These are phyloP conservation scores for Xenopus tropicalis DNA, from an alignment of 2,113 vertebrate species.

Conservation along the genomic window UCB_Xtro_10.0 CM004449.2:114444501-114445000, in stretches of 20 bases:
- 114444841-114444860: too few species aligned
- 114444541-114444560: conserved; percentile 32
- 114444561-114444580: conserved; percentile 38
- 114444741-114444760: background rate
- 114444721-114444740: conserved; percentile 1
- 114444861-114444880: too few species aligned
- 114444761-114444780: background rate
- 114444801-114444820: too few species aligned
- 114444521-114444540: conserved; percentile 40
- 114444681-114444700: conserved; percentile 6
- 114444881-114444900: too few species aligned
- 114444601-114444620: conserved; percentile 33
- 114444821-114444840: too few species aligned
- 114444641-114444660: conserved; percentile 14
- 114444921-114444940: too few species aligned
- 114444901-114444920: too few species aligned
- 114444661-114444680: conserved; percentile 26
- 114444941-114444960: too few species aligned
- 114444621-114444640: conserved; percentile 38
- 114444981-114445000: too few species aligned
- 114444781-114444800: too few species aligned
- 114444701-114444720: background rate
- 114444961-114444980: too few species aligned
- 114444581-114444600: conserved; percentile 38
- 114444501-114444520: conserved; percentile 8